phyloP scores from a whole-genome alignment of 2,797 vertebrate species.

The Aeoliscus strigatus region DNA sequence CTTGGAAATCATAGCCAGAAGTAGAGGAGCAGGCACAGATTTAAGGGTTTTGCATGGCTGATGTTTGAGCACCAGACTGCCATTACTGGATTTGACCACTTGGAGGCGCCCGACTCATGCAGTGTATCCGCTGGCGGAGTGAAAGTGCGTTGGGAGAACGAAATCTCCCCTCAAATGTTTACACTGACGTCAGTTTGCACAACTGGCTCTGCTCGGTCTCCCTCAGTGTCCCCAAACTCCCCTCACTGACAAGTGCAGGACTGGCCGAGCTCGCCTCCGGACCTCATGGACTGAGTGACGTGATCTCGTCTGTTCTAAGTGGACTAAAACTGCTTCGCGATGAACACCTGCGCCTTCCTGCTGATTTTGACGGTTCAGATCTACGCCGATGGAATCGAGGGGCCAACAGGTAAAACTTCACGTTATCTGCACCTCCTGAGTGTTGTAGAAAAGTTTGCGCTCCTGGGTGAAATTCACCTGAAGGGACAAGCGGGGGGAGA shows the following conservation, averaged over 20 bases:
- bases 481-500: slow-evolving; percentile 32
- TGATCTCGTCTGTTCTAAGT: slow-evolving; percentile 66
- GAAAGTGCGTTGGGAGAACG: slow-evolving; percentile 62
- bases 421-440: slow-evolving; percentile 6
- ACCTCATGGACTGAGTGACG: slow-evolving; percentile 62
- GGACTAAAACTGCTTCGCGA: slow-evolving; percentile 74
- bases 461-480: slow-evolving; percentile 27
- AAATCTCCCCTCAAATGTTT: slow-evolving; percentile 74
- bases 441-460: slow-evolving; percentile 41
- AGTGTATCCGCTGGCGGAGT: slow-evolving; percentile 32
- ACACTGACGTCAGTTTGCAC: slow-evolving; percentile 80
- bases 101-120: slow-evolving; percentile 69
- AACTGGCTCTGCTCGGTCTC: slow-evolving; percentile 68
- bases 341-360: slow-evolving; percentile 81
- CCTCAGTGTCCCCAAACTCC: slow-evolving; percentile 65
- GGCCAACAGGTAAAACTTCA: slow-evolving; percentile 77
- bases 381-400: slow-evolving; percentile 80
- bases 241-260: slow-evolving; percentile 54
- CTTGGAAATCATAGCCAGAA: neutral
- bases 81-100: slow-evolving; percentile 35
- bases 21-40: neutral
- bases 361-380: slow-evolving; percentile 76
- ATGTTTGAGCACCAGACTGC: slow-evolving; percentile 14
- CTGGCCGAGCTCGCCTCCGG: slow-evolving; percentile 61
- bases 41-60: slow-evolving; percentile 7